These are phyloP conservation scores for Aselliscus stoliczkanus DNA, from an alignment of 2,797 vertebrate species.

Conservation along the genomic window DNA sequence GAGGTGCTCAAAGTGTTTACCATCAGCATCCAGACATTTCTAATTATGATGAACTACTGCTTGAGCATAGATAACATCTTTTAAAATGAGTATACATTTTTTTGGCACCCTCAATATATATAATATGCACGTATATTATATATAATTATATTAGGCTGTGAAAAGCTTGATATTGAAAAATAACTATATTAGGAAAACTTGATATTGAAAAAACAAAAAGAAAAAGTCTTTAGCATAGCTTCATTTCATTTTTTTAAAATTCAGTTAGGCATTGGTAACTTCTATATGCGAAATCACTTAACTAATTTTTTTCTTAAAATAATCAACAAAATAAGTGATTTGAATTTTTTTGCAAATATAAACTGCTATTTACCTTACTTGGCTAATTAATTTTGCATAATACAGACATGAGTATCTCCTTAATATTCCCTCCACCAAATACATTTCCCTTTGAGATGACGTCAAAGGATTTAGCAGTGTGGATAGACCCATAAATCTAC, in stretches of 20 bases:
- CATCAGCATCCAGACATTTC: too few species aligned
- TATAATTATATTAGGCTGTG: background rate
- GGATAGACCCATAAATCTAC: slow-evolving; percentile 76
- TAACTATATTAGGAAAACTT: background rate
- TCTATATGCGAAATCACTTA: background rate
- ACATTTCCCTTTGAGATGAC: slow-evolving; percentile 65
- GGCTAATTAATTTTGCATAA: slow-evolving; percentile 31
- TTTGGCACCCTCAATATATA: background rate
- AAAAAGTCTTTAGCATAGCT: background rate
- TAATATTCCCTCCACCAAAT: slow-evolving; percentile 39
- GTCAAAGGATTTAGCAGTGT: slow-evolving; percentile 67
- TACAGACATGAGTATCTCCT: background rate
- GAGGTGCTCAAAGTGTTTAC: too few species aligned
- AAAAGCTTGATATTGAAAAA: background rate
- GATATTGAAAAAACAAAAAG: background rate
- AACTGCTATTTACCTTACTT: background rate
- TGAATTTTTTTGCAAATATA: slow-evolving; percentile 13
- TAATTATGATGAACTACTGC: too few species aligned
- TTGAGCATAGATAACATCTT: too few species aligned
- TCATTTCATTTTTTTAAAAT: background rate
- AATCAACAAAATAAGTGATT: background rate
- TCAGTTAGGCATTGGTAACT: background rate
- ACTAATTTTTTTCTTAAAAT: background rate
- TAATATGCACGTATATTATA: background rate
- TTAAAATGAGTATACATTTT: too few species aligned